Base-by-base conservation (phyloP, 37 sponge, comb jelly and placozoan species). In the Cliona cf. orientalis region DNA sequence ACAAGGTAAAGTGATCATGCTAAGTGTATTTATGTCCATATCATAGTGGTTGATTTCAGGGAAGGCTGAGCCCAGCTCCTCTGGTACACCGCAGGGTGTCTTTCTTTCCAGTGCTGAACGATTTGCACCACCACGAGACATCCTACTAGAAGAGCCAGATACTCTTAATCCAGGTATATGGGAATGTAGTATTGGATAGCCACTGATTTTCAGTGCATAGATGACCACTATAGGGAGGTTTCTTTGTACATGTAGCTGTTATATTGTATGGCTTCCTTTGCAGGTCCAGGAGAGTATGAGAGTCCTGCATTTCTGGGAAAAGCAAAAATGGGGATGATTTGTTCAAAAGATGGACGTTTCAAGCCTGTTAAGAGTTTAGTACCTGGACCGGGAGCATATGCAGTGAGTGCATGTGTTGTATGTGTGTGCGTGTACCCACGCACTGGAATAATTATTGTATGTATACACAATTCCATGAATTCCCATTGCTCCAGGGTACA, bases 231-330 rank as follows among this genome's bases (percentile, higher is more conserved):
- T n/a, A n/a, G n/a, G n/a, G n/a, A n/a, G n/a, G n/a, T n/a, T 17
- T 59, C 63, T 38, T 28, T 22, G 40, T 61, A 39, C 66, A 2
- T 19, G 31, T 21, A 35, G 37, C n/a, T 46, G 45, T 29, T 79
- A 56, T 57, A 35, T 56, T n/a, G 46, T 58, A 37, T 53, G 39
- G 19, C 38, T 87, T 26, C 42, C 41, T 32, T 29, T 33, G 0
- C 58, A 91, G 96, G 96, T 19, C 96, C 96, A 64, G 96, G 90
- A 36, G 71, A 89, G 68, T 95, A 95, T 59, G 81, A 84, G 22
- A 32, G 25, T 45, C 25, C 38, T 3, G 29, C 5, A 6, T 45
- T 35, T 22, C 28, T 75, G n/a, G 58, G 69, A 17, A 58, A n/a
- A 41, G 76, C 75, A 2, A 87, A 91, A 42, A 68, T 46, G 33